phyloP scores from a whole-genome alignment of 2,113 vertebrate species.

The Ramphastos sulfuratus region DNA sequence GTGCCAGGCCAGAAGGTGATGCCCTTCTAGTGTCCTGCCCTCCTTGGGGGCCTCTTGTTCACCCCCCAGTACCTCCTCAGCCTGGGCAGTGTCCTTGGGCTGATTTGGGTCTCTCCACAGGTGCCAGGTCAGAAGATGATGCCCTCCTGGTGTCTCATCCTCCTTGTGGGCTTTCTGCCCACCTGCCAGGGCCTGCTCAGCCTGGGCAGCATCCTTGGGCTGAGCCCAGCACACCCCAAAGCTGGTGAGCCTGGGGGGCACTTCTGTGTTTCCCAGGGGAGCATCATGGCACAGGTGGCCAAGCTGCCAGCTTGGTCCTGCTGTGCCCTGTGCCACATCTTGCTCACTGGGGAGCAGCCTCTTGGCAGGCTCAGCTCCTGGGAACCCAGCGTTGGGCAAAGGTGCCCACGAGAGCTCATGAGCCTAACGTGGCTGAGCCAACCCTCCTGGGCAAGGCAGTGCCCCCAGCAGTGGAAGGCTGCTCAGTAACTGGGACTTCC shows the following conservation, averaged over 20 bases:
- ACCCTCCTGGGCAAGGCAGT: not conserved
- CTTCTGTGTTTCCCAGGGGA: not conserved
- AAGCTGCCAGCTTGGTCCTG: rapidly evolving
- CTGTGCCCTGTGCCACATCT: not conserved
- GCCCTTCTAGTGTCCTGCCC: not conserved
- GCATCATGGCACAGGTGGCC: rapidly evolving
- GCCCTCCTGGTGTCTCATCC: not conserved
- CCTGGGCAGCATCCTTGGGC: not conserved
- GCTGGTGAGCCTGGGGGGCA: not conserved
- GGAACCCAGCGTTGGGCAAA: not conserved
- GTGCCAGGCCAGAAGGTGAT: not conserved
- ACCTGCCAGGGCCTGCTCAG: not conserved
- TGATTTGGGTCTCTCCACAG: not conserved
- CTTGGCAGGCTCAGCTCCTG: not conserved
- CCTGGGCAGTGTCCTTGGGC: not conserved
- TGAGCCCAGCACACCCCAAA: not conserved
- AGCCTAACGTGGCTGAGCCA: rapidly evolving
- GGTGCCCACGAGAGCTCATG: not conserved
- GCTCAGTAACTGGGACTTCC: not conserved
- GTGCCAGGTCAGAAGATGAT: not conserved
- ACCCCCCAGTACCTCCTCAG: not conserved
- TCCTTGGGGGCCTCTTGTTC: conserved; percentile 4
- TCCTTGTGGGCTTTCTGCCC: conserved; percentile 10
- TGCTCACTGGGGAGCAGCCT: too few relatives aligned
- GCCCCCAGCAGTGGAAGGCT: not conserved